These are phyloP conservation scores for Psettodes erumei DNA, from an alignment of 2,113 vertebrate genomes.

Conservation along the genomic window DNA sequence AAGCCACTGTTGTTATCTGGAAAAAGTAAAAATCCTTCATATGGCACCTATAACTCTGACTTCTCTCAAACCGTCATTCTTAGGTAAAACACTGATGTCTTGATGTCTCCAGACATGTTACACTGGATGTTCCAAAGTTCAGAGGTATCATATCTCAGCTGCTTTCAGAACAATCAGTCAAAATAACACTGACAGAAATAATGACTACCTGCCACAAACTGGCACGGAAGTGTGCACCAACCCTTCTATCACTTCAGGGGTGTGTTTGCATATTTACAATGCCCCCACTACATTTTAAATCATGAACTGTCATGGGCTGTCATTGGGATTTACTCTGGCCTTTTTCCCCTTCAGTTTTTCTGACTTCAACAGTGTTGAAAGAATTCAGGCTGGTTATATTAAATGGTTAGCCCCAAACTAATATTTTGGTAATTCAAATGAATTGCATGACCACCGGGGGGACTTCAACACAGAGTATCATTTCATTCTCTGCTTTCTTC, in stretches of 20 bases:
- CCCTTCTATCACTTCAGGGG: neutral
- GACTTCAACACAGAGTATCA: neutral
- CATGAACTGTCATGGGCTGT: neutral
- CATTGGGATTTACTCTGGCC: neutral
- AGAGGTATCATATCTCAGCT: neutral
- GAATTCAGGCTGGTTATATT: neutral
- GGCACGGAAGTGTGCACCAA: neutral
- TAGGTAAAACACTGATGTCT: neutral
- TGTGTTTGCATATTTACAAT: neutral
- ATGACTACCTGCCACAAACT: conserved; percentile 32
- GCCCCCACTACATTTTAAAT: neutral
- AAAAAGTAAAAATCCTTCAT: neutral
- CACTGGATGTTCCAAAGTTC: neutral
- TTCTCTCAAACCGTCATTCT: neutral
- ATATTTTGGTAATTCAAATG: neutral
- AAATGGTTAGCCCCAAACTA: neutral
- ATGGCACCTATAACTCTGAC: too few species aligned
- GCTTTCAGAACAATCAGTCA: conserved; percentile 5
- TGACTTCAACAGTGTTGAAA: neutral
- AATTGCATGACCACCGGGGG: neutral
- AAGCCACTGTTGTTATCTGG: neutral
- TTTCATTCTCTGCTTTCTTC: neutral
- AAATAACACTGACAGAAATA: conserved; percentile 11
- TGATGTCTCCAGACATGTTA: neutral
- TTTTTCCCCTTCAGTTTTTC: neutral